These are phyloP conservation scores for Xestobium rufovillosum DNA, from an alignment of 2,888 invertebrate genomes.

Conservation along the genomic window DNA sequence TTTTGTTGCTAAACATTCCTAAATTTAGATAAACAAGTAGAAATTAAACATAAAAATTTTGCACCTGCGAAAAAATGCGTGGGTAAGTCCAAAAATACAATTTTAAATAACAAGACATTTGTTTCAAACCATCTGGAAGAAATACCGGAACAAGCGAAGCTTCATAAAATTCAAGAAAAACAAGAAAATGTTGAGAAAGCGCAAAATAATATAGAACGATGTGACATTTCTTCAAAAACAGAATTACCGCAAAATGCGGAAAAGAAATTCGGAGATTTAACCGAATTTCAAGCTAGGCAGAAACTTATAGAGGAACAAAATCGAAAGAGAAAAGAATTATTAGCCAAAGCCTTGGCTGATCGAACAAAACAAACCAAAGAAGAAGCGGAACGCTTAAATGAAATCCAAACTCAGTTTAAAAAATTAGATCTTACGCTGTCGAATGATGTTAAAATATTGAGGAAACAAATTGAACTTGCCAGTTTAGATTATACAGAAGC, in stretches of 20 bases:
- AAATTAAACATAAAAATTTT: conserved; percentile 20
- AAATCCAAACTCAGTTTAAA: conserved; percentile 56
- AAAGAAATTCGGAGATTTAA: too few relatives aligned
- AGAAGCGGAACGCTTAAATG: conserved; percentile 56
- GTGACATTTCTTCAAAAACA: too few relatives aligned
- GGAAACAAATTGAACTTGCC: conserved; percentile 70
- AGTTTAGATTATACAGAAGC: conserved; percentile 65
- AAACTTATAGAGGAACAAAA: conserved; percentile 75
- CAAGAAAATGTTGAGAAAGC: too few relatives aligned
- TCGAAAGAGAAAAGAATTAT: conserved; percentile 63
- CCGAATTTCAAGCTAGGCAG: conserved; percentile 63
- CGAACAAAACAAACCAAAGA: conserved; percentile 68
- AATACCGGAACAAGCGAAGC: conserved; percentile 20
- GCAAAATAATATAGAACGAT: too few relatives aligned
- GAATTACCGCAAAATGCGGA: too few relatives aligned
- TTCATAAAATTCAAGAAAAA: conserved; percentile 12
- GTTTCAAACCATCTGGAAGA: conserved; percentile 16
- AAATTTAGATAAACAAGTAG: conserved; percentile 18
- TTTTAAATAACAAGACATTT: conserved; percentile 7
- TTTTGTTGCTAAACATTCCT: conserved; percentile 10
- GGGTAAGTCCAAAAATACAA: too few relatives aligned
- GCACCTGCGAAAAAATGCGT: too few relatives aligned
- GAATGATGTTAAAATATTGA: conserved; percentile 64
- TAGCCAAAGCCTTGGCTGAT: conserved; percentile 65
- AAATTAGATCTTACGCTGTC: conserved; percentile 61